Evolutionary conservation across 2,888 invertebrate species (phyloP).

Genomic region (Endotricha flammealis): DNA sequence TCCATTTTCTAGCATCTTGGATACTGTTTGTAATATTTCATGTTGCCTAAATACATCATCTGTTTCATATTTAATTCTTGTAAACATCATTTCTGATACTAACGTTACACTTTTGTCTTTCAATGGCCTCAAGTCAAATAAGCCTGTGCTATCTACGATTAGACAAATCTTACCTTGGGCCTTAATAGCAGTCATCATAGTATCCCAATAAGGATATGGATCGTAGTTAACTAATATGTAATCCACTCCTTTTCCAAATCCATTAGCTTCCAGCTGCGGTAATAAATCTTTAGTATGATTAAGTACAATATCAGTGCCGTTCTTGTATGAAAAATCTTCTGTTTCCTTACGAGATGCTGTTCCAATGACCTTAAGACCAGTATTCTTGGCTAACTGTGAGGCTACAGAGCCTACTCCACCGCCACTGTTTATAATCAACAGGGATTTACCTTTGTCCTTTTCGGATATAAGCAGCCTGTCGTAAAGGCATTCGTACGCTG

Average conservation of each 20-base stretch:
- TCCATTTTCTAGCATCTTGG: slow-evolving; percentile 50
- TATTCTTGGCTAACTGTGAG: slow-evolving; percentile 52
- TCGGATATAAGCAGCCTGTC: slow-evolving; percentile 54
- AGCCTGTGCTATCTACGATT: slow-evolving; percentile 55
- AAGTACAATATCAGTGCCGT: slow-evolving; percentile 53
- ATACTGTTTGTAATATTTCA: slow-evolving; percentile 46
- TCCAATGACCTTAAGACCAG: slow-evolving; percentile 60
- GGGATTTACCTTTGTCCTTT: slow-evolving; percentile 53
- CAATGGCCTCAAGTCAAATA: slow-evolving; percentile 45
- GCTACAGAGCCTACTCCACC: slow-evolving; percentile 66
- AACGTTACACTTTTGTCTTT: slow-evolving; percentile 64
- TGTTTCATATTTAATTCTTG: slow-evolving; percentile 58
- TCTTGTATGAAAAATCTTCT: slow-evolving; percentile 37
- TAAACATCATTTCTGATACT: slow-evolving; percentile 56
- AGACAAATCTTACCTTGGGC: slow-evolving; percentile 63
- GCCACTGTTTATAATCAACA: slow-evolving; percentile 61
- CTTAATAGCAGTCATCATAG: slow-evolving; percentile 51
- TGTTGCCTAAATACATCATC: slow-evolving; percentile 51
- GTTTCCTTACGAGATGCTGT: slow-evolving; percentile 60
- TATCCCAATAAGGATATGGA: slow-evolving; percentile 64
- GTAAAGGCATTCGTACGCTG: slow-evolving; percentile 55
- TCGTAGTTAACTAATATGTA: slow-evolving; percentile 61
- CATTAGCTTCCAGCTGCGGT: slow-evolving; percentile 47
- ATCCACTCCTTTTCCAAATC: slow-evolving; percentile 53
- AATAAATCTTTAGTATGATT: slow-evolving; percentile 52